Conservation (phyloP, 2,113 vertebrate species). For the Tenebrosternarchus preto region DNA sequence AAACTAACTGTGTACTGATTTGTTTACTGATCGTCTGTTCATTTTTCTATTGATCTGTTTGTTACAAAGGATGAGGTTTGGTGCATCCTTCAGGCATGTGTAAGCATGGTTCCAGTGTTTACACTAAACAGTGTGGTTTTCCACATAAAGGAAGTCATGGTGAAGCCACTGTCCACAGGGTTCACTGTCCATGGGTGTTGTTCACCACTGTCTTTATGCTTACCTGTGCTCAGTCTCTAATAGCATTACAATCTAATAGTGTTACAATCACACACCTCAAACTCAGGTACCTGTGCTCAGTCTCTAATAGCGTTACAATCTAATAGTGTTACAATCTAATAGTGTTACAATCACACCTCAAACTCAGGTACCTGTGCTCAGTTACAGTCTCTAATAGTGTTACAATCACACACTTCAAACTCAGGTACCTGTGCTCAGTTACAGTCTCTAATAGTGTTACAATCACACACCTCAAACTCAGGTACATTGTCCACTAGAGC, state of each 20-base stretch:
- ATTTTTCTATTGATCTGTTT: not conserved
- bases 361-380: not conserved
- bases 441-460: not conserved
- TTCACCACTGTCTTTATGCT: not conserved
- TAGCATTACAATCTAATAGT: not conserved
- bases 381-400: not conserved
- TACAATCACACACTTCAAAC: too few species aligned
- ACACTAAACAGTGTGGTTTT: constrained; percentile 59
- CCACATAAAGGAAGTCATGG: constrained; percentile 54
- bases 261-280: too few species aligned
- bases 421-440: not conserved
- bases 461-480: not conserved
- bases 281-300: not conserved
- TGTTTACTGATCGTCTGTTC: not conserved
- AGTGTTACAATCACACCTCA: too few species aligned
- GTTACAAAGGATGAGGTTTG: not conserved
- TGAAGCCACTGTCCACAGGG: not conserved
- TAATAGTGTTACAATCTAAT: not conserved
- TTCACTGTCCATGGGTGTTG: not conserved
- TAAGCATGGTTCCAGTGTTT: constrained; percentile 50
- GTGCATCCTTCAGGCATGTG: constrained; percentile 1
- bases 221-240: not conserved
- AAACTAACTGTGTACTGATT: not conserved
- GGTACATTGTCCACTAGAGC: not conserved
- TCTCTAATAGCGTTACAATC: not conserved